phyloP scores from a whole-genome alignment of 2,797 vertebrate species.

The Halcyon leucocephala region DNA sequence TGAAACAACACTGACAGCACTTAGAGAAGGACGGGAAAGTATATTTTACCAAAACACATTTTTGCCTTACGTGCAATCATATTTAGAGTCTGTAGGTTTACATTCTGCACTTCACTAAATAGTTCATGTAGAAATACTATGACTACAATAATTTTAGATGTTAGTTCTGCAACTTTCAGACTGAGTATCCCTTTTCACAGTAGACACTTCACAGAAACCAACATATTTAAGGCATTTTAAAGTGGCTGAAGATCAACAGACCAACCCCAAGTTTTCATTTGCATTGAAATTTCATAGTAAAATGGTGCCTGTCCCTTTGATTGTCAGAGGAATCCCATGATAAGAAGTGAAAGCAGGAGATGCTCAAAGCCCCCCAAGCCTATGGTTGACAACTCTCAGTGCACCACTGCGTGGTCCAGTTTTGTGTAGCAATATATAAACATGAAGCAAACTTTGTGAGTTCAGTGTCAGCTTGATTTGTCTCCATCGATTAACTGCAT shows the following conservation, averaged over 20 bases:
- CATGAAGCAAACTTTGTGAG: neutral
- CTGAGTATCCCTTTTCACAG: neutral
- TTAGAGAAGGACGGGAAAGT: neutral
- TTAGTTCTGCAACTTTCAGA: neutral
- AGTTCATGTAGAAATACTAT: neutral
- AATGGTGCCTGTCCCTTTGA: neutral
- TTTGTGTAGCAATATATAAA: neutral
- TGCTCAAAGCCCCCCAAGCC: neutral
- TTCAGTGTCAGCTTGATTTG: neutral
- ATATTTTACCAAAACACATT: neutral
- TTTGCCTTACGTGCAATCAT: neutral
- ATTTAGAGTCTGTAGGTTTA: neutral
- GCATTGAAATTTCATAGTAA: neutral
- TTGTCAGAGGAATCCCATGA: neutral
- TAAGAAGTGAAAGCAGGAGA: neutral
- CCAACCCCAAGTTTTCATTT: fast-evolving
- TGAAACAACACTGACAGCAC: neutral
- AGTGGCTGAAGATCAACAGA: neutral
- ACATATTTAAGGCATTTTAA: neutral
- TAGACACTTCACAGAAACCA: neutral
- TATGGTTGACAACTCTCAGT: neutral
- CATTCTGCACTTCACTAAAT: neutral
- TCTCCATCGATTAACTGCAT: neutral
- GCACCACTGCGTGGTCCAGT: fast-evolving
- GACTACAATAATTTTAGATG: neutral